Evolutionary conservation across 30 jellyfish, hydroid and myxozoan species (phyloP), one percentile per base, ranked within the genome.

Genomic region (Chironex yamaguchii): DNA sequence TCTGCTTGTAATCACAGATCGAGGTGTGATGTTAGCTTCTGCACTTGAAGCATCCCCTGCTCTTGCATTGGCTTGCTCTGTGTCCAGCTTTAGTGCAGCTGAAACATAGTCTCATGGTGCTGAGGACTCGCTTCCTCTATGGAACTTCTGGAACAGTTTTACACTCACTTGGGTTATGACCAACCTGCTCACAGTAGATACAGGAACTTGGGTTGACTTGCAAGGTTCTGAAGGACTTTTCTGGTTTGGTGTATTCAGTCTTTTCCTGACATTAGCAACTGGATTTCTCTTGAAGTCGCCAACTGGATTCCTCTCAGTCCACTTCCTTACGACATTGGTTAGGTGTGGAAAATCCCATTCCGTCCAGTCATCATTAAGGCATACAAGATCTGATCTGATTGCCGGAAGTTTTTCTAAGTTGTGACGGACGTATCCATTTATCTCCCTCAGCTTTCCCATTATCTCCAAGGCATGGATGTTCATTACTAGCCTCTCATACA

Each of bases 11-110:
- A 58, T 76, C 93, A 50, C 96, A 78, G 30, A 88, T 72, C 28
- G 96, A 88, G 26, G 96, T 77, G 78, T 65, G 96, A 49, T 89
- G 97, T 48, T 69, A 68, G 67, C 67, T 62, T 27, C 67, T 84
- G 62, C 95, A 89, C 23, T 49, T 53, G 49, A 93, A 89, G 21
- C 67, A 62, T 22, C n/a, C 26, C 62, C 78, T 79, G 32, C 94
- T 81, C 48, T 24, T 29, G 31, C 97, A 89, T 27, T 71, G 87
- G 49, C 6, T 42, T 9, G 94, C 94, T 14, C 94, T 68, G 58
- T 89, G 97, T 54, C 52, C 54, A 68, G 29, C 88, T 2, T 85
- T 90, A 1, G 79, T 74, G 35, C 91, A 86, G 72, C 74, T 86
- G 33, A 86, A 75, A 82, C 96, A 86, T 1, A 86, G 79, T 62